These are phyloP conservation scores for Poicephalus gulielmi DNA, from an alignment of 2,113 vertebrate genomes.

Conservation along the genomic window DNA sequence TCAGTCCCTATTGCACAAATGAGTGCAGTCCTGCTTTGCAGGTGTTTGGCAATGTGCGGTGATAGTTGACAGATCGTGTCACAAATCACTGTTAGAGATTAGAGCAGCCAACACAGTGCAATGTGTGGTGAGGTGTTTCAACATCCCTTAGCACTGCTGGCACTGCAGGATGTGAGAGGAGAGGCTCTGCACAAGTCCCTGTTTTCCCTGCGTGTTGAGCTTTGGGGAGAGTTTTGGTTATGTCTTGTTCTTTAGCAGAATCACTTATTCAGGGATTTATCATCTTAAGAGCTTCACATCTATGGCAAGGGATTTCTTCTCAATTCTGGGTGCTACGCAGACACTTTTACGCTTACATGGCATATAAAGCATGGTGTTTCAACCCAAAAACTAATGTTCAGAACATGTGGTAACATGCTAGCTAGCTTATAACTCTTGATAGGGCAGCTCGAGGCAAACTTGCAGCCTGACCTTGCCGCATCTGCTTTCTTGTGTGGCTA, in stretches of 20 bases:
- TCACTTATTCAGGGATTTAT: background rate
- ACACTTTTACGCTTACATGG: background rate
- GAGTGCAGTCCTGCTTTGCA: background rate
- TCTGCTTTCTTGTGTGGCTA: background rate
- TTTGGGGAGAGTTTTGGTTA: background rate
- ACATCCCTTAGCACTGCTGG: rapidly evolving
- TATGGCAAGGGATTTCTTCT: background rate
- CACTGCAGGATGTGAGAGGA: background rate
- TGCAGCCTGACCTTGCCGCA: background rate
- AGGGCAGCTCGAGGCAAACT: background rate
- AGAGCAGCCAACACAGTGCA: background rate
- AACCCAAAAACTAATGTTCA: background rate
- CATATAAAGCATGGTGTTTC: background rate
- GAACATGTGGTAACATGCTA: background rate
- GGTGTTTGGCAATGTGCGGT: background rate
- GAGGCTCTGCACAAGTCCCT: background rate
- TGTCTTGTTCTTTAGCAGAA: background rate
- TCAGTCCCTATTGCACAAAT: background rate
- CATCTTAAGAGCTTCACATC: background rate
- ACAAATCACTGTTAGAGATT: background rate
- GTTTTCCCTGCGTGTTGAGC: background rate
- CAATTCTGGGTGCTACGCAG: rapidly evolving
- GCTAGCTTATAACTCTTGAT: background rate
- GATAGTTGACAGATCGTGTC: background rate
- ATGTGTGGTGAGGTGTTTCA: background rate